Base-by-base conservation (phyloP, 1,140 invertebrate species). In the Drosophila virilis region DNA sequence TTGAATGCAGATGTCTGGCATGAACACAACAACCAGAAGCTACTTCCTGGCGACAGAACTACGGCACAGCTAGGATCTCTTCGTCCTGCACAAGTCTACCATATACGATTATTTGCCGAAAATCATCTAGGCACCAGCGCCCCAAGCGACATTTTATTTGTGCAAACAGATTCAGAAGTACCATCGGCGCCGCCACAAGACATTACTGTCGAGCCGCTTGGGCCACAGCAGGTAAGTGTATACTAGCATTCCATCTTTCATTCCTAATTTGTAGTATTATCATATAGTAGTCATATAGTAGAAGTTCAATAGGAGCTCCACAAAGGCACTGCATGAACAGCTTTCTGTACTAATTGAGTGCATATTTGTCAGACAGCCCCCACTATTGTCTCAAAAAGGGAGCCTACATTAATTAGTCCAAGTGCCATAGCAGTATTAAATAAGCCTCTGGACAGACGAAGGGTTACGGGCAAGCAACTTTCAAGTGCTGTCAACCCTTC, bases 141-240 rank as follows among this genome's bases (percentile, higher is more conserved):
- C 57, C 94, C 95, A 9, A 95, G 95, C 78, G 93, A 94, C 73
- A 93, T 94, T 45, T 92, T 96, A 74, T 93, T 93, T 62, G 93
- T 95, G 5, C 93, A 93, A 76, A 96, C 95, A 2, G 94, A 95
- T 15, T 94, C 95, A 45, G 95, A 96, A 91, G 93, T 94, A 9
- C 96, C 96, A 1, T 94, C 94, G 35, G 95, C 95, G 15, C 94
- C 96, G 1, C 97, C 97, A 0, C 93, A 94, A 68, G 95, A 96
- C 70, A 95, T 98, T 6, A 94, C 94, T 68, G 96, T 96, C 0
- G 95, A 95, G 69, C 94, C 97, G 0, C 94, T 96, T 0, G 95
- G 95, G 3, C 95, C 96, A 0, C 96, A 96, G 22, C 95, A 96
- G 74, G 80, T 75, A 17, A 67, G 45, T 55, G 7, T 1, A 45